These are phyloP conservation scores for Tenrec ecaudatus DNA, from an alignment of 2,113 vertebrate genomes.

Conservation along the genomic window DNA sequence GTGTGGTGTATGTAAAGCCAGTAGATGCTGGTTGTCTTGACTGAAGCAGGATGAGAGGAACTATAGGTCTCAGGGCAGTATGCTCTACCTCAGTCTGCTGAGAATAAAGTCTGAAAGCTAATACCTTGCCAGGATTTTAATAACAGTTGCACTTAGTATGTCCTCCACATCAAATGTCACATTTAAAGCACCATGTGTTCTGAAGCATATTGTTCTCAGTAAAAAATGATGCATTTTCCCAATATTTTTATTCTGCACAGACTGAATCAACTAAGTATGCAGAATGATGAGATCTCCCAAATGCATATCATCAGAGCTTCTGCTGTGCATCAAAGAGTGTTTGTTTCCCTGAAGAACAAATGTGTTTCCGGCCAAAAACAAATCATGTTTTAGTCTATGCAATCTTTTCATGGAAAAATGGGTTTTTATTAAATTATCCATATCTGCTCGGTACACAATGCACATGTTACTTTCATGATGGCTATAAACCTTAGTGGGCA, in stretches of 20 bases:
- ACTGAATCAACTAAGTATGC: not conserved
- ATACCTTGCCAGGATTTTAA: conserved; percentile 15
- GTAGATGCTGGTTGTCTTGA: not conserved
- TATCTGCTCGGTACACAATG: not conserved
- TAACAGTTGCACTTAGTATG: not conserved
- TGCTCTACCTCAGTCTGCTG: not conserved
- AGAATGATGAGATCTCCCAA: not conserved
- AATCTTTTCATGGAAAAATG: not conserved
- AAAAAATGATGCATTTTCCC: not conserved
- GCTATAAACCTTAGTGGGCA: not conserved
- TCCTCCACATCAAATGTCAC: not conserved
- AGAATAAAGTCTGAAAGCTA: not conserved
- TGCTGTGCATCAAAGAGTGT: not conserved
- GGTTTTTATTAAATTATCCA: not conserved
- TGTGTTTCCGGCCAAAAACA: not conserved
- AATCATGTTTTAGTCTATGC: not conserved
- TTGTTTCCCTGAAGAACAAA: not conserved
- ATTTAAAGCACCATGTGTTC: not conserved
- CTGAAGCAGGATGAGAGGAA: not conserved
- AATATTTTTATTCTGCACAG: not conserved
- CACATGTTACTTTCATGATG: not conserved
- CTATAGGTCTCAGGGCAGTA: not conserved
- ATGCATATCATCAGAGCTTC: not conserved
- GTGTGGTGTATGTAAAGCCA: not conserved
- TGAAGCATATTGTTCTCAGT: not conserved